Evolutionary conservation across 2,888 invertebrate genomes (phyloP).

Genomic region (Ochropleura leucogaster): DNA sequence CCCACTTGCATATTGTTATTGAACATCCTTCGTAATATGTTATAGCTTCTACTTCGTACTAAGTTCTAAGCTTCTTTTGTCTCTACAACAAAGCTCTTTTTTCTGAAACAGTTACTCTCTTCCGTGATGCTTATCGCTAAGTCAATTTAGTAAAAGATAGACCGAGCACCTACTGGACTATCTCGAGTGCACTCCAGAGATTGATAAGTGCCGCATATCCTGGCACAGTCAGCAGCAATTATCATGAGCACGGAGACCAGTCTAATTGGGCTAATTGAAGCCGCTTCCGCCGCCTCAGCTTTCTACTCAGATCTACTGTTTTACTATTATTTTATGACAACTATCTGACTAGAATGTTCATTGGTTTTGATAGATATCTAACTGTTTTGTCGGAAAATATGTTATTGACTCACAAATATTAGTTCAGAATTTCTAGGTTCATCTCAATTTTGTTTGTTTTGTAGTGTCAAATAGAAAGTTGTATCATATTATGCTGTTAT

Average conservation of each 20-base stretch:
- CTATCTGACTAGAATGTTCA: constrained; percentile 30
- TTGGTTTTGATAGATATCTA: background rate
- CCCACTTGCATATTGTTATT: background rate
- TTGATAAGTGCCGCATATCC: constrained; percentile 56
- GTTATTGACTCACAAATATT: background rate
- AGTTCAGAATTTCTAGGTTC: background rate
- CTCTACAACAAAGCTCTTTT: background rate
- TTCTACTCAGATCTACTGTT: constrained; percentile 58
- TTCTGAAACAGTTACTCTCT: background rate
- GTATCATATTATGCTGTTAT: background rate
- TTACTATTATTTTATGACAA: constrained; percentile 56
- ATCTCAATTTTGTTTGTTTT: background rate
- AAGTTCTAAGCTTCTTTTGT: background rate
- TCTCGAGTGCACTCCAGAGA: constrained; percentile 49
- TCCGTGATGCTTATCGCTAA: background rate
- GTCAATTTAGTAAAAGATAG: constrained; percentile 1
- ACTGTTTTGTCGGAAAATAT: constrained; percentile 22
- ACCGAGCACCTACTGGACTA: constrained; percentile 29
- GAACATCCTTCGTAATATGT: background rate
- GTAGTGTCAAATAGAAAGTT: background rate
- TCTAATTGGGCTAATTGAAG: constrained; percentile 78
- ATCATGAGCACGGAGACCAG: constrained; percentile 64
- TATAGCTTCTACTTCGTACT: background rate
- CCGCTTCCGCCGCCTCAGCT: constrained; percentile 71
- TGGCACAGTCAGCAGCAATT: constrained; percentile 59